phyloP scores from a whole-genome alignment of 2,797 vertebrate species.

The Cynodonichthys magdalenae region DNA sequence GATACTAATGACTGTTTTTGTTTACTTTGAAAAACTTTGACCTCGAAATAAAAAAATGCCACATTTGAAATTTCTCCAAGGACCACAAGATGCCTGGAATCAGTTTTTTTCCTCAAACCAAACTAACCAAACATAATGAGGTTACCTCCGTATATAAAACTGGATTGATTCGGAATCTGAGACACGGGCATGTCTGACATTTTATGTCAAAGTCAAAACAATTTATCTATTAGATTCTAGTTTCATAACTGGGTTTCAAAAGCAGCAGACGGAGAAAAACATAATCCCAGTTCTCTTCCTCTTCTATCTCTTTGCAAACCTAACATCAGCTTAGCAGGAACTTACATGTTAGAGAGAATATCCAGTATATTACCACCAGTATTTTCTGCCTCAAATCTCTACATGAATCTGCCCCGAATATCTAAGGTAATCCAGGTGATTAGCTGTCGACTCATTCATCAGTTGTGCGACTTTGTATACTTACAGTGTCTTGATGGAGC shows the following conservation, averaged over 20 bases:
- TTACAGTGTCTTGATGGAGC: slow-evolving; percentile 97
- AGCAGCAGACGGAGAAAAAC: neutral
- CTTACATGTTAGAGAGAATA: neutral
- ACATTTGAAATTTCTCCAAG: slow-evolving; percentile 6
- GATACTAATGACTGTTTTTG: neutral
- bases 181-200: neutral
- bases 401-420: neutral
- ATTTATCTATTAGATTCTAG: neutral
- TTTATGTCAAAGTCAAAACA: neutral
- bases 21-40: neutral
- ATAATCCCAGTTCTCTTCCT: neutral
- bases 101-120: neutral
- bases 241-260: neutral
- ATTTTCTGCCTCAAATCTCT: slow-evolving; percentile 2
- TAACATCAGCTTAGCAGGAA: neutral
- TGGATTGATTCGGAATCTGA: neutral
- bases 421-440: neutral
- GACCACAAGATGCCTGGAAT: neutral
- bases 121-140: neutral
- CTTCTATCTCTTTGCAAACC: too few species aligned
- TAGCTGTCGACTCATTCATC: neutral
- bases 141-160: neutral
- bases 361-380: neutral
- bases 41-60: neutral
- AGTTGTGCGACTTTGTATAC: slow-evolving; percentile 56